Evolutionary conservation across 2,113 vertebrate species (phyloP).

Genomic region (Tichodroma muraria): DNA sequence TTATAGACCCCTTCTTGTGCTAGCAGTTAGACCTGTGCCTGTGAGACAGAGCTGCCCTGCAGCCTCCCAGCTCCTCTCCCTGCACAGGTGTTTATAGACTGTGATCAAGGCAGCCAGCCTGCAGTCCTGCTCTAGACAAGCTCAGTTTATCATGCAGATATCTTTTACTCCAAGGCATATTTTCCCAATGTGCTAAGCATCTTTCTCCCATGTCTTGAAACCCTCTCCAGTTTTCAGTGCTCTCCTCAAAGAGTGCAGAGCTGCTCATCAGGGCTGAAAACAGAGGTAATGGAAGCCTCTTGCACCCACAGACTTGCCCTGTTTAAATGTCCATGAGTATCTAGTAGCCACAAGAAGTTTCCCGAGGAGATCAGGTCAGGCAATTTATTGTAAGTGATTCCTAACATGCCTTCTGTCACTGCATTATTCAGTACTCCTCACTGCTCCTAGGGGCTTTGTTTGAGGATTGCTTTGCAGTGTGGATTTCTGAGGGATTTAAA

Average conservation of each 20-base stretch:
- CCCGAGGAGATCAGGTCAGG: neutral
- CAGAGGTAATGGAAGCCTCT: neutral
- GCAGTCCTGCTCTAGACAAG: neutral
- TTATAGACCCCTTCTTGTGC: neutral
- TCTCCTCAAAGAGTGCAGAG: neutral
- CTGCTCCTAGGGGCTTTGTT: neutral
- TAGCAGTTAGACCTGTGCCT: neutral
- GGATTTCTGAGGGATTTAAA: conserved; percentile 19
- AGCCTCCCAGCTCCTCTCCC: neutral
- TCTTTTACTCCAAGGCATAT: neutral
- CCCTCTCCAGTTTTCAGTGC: neutral
- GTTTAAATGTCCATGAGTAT: neutral
- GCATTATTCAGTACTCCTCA: neutral
- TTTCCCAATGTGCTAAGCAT: neutral
- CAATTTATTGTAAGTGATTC: neutral
- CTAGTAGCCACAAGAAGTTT: neutral
- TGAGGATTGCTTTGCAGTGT: neutral
- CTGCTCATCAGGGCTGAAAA: neutral
- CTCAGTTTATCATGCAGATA: accelerated
- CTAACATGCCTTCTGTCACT: neutral
- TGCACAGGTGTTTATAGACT: neutral
- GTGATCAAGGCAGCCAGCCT: neutral
- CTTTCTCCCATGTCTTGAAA: neutral
- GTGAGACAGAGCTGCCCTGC: neutral
- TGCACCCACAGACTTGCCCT: neutral